Conservation (phyloP, 2,113 vertebrate species). For the Solea senegalensis region DNA sequence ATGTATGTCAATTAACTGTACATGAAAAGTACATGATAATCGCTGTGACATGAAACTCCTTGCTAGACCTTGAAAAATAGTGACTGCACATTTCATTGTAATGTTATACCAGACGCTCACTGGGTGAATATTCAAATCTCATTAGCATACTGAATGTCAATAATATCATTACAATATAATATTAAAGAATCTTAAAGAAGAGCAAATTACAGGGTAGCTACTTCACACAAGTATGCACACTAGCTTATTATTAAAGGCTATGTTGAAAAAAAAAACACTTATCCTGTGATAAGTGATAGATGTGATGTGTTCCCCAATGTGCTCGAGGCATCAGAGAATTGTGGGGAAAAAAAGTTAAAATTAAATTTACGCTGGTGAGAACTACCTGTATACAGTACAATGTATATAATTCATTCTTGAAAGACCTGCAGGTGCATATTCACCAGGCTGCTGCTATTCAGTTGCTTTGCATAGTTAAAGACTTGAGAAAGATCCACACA, state of each 20-base stretch:
- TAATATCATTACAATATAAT: neutral
- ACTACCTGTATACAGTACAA: neutral
- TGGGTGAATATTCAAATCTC: constrained; percentile 49
- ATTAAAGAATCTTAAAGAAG: constrained; percentile 2
- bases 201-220: neutral
- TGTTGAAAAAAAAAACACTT: neutral
- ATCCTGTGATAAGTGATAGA: neutral
- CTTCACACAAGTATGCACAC: neutral
- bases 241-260: neutral
- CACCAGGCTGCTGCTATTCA: neutral
- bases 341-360: too few species aligned
- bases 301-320: neutral
- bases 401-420: constrained; percentile 25
- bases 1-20: constrained; percentile 25
- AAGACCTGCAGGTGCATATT: constrained; percentile 23
- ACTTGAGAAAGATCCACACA: constrained; percentile 18
- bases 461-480: constrained; percentile 36
- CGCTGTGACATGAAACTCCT: constrained; percentile 17
- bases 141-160: constrained; percentile 37
- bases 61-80: constrained; percentile 35
- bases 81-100: constrained; percentile 1
- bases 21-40: constrained; percentile 24
- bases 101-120: constrained; percentile 30
- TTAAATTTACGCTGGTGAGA: too few species aligned
- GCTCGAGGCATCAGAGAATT: too few species aligned